Evolutionary conservation across 2,113 vertebrate genomes (phyloP).

Genomic region (Tragelaphus imberbis): DNA sequence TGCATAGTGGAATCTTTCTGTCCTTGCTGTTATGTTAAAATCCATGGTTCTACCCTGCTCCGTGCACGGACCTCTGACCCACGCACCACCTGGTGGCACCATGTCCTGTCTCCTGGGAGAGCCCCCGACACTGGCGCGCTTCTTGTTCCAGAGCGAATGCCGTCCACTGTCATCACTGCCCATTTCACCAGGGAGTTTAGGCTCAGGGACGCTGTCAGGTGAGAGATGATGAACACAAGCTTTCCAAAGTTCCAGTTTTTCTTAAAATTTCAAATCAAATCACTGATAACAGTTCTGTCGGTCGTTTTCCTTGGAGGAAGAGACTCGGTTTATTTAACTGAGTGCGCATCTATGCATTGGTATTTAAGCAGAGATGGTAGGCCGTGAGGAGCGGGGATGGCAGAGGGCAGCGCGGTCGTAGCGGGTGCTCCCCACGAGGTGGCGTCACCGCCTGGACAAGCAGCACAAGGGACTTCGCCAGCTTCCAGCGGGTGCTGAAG

Average conservation of each 20-base stretch:
- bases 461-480: background rate
- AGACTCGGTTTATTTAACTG: background rate
- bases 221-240: background rate
- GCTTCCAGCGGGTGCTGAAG: background rate
- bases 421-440: fast-evolving
- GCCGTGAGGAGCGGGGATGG: background rate
- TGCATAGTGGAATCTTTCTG: background rate
- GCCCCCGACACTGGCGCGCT: background rate
- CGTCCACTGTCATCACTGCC: background rate
- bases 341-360: background rate
- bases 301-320: background rate
- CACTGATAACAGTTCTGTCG: background rate
- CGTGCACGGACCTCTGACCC: background rate
- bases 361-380: background rate
- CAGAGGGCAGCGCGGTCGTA: fast-evolving
- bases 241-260: background rate
- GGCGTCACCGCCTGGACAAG: fast-evolving
- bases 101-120: background rate
- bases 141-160: background rate
- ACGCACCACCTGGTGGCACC: background rate
- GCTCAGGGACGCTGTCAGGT: background rate
- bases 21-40: background rate
- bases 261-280: background rate
- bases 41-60: background rate
- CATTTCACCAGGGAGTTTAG: background rate